Base-by-base conservation (phyloP, 1,140 invertebrate genomes). In the Zaprionus tsacasi region DNA sequence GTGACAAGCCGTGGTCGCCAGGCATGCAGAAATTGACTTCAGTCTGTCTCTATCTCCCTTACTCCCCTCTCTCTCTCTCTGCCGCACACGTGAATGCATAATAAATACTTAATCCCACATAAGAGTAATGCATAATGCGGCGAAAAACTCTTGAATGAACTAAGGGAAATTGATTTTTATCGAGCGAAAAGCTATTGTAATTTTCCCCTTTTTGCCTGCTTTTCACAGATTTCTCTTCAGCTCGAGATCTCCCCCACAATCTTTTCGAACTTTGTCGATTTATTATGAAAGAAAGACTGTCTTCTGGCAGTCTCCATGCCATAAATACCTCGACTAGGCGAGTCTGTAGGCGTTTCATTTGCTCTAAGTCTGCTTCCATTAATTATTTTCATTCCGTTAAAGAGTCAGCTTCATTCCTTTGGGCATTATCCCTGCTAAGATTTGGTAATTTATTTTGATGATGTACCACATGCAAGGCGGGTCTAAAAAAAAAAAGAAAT, bases 401-500 rank as follows among this genome's bases (percentile, higher is more conserved):
- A 56, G 45, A 45, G 58, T 74, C 15, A 12, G 58, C 45, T 56
- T 45, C 70, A 65, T 78, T 61, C 36, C 50, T 79, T 69, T 65
- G 52, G 21, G 60, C 45, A 72, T 86, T 70, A 87, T 82, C 76
- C 82, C 83, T 75, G 71, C 76, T 72, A 82, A 78, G 83, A 82
- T 88, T 87, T 68, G 6, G 55, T 73, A 80, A 87, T 87, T 88
- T 87, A 87, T 87, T 78, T 70, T 40, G 38, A 70, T 69, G 56
- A 11, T 52, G 27, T 80, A 79, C 83, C 82, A 82, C 82, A 87
- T 87, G 82, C 82, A 60, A 79, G 77, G 81, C 70, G 17, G 38
- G 54, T 43, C 30, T 38, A 8, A 33, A 59, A 36, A 12, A 66
- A 45, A 58, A 38, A 38, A 12, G 33, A 11, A 25, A 57, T 6